Conservation (phyloP, 2,797 vertebrate species). For the Loris lydekkerianus region DNA sequence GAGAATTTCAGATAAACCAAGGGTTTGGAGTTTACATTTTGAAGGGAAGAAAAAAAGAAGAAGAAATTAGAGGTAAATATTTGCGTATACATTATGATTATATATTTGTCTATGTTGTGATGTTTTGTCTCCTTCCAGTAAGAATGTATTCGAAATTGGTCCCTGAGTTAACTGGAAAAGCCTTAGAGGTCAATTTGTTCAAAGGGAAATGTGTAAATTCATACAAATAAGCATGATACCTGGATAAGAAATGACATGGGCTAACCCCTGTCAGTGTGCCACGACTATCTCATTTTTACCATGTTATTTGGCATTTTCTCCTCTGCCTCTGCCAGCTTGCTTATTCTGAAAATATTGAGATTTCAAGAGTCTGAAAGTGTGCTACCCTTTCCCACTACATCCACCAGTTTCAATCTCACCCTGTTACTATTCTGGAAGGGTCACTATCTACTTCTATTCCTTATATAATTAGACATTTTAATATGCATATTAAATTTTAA, state of each 20-base stretch:
- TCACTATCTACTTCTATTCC: not conserved
- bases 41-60: not conserved
- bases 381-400: accelerated
- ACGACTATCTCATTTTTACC: not conserved
- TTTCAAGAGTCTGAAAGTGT: not conserved
- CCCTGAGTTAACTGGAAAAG: not conserved
- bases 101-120: not conserved
- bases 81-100: not conserved
- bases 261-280: not conserved
- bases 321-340: accelerated
- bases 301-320: not conserved
- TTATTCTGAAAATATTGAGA: not conserved
- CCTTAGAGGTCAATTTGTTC: not conserved
- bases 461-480: not conserved
- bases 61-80: not conserved
- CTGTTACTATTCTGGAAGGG: not conserved
- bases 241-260: not conserved
- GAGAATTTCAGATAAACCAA: not conserved
- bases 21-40: not conserved
- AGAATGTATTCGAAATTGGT: not conserved
- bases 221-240: not conserved
- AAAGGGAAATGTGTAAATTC: not conserved
- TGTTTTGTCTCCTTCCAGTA: not conserved
- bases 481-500: not conserved
- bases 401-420: too few relatives aligned